Base-by-base conservation (phyloP, 2,888 invertebrate species). In the Yponomeuta cagnagella region DNA sequence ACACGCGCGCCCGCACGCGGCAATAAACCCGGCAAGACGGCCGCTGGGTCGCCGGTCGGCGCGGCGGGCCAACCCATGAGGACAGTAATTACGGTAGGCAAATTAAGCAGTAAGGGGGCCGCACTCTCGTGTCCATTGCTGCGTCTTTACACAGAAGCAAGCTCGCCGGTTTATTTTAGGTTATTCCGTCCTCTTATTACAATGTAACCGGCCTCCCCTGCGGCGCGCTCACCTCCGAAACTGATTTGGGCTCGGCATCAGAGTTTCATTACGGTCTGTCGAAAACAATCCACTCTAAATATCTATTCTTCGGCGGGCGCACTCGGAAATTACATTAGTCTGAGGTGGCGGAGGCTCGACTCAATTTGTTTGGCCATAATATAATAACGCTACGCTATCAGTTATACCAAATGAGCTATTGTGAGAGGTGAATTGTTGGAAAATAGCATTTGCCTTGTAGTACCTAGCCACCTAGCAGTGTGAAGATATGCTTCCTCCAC, bases 61-160 rank as follows among this genome's bases (percentile, higher is more conserved):
- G 33, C 81, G 88, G 87, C 89, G 81, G 88, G 87, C 89, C 84
- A 82, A 84, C 88, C 90, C 90, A 85, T 86, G 88, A 90, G 90
- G 92, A 92, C 92, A 92, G 93, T 92, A 93, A 93, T 93, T 93
- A 93, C 92, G 90, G 92, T 91, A 92, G 92, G 93, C 93, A 93
- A 93, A 93, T 93, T 92, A 92, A 92, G 93, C 92, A 92, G 92
- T 91, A 87, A 90, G 90, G 75, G 33, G 74, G 79, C 83, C 82
- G 80, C 83, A 81, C 83, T 77, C 77, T 80, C 83, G 82, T 89
- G 89, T 89, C 90, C 90, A 89, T 90, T 70, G 70, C 71, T 70
- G 69, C 71, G 72, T 72, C 90, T 89, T 89, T 89, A 88, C 88
- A 78, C 84, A 78, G 79, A 77, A 77, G 78, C 74, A 72, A 75